Conservation (phyloP, 2,888 invertebrate genomes). For the Drosophila cyrtoloma region DNA sequence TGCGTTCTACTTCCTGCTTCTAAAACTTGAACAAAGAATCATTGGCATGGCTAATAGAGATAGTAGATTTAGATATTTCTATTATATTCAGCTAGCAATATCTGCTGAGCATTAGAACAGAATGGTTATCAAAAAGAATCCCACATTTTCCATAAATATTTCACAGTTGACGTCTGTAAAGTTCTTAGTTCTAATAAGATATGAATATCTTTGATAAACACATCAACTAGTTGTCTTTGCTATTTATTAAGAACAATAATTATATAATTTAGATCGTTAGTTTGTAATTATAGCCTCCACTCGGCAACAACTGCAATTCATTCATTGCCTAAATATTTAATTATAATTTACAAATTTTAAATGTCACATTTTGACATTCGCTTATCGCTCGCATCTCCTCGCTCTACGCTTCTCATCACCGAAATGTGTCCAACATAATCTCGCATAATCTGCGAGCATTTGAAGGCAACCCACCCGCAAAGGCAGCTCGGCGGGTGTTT, state of each 20-base stretch:
- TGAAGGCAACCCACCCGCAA: slow-evolving; percentile 5
- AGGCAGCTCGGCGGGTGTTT: slow-evolving; percentile 49
- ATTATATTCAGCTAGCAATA: background rate
- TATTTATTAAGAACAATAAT: background rate
- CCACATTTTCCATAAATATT: background rate
- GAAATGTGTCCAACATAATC: slow-evolving; percentile 51
- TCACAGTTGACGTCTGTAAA: background rate
- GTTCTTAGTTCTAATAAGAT: background rate
- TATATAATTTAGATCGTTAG: background rate
- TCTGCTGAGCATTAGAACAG: background rate
- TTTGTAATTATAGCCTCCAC: background rate
- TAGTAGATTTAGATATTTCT: background rate
- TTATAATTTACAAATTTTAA: slow-evolving; percentile 16
- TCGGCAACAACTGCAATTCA: background rate
- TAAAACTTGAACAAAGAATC: background rate
- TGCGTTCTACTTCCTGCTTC: background rate
- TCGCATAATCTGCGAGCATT: slow-evolving; percentile 52
- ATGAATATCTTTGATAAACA: background rate
- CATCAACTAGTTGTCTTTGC: background rate
- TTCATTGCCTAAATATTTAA: background rate
- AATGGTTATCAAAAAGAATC: background rate
- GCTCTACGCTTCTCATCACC: slow-evolving; percentile 1
- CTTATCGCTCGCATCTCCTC: slow-evolving; percentile 27
- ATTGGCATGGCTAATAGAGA: no score
- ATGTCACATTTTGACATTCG: slow-evolving; percentile 19